Evolutionary conservation across 64 coral and sea anemone species (phyloP).

Genomic region (Porites lutea): DNA sequence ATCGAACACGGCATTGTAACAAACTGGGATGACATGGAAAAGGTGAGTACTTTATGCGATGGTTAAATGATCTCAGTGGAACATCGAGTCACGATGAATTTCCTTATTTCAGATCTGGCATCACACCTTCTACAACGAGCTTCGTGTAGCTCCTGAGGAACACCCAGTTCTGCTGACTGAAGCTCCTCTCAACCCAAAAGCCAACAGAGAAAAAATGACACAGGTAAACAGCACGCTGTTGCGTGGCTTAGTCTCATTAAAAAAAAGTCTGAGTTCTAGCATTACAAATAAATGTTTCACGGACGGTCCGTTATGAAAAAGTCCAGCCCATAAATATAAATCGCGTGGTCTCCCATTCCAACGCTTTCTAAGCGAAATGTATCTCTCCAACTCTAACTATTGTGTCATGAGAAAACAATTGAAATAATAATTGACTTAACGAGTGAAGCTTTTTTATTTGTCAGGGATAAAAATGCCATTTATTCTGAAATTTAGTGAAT

Average conservation of each 20-base stretch:
- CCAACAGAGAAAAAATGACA: constrained; percentile 80
- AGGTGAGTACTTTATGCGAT: constrained; percentile 8
- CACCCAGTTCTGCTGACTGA: constrained; percentile 75
- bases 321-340: too few species aligned
- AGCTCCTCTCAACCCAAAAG: constrained; percentile 76
- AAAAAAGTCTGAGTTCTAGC: background rate
- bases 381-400: background rate
- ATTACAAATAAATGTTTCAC: too few species aligned
- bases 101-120: constrained; percentile 70
- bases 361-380: background rate
- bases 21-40: constrained; percentile 92
- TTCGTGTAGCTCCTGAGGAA: constrained; percentile 72
- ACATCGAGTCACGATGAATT: background rate
- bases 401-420: background rate
- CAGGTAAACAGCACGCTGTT: constrained; percentile 17
- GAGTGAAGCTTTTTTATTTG: background rate
- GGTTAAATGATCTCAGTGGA: background rate
- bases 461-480: too few species aligned
- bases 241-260: background rate
- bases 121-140: constrained; percentile 90
- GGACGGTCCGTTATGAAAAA: background rate
- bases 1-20: constrained; percentile 93
- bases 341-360: background rate
- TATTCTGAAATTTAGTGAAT: too few species aligned
- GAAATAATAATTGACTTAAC: background rate